phyloP scores from a whole-genome alignment of 35 echinoderm and acorn worm genomes.

The Patiria miniata region DNA sequence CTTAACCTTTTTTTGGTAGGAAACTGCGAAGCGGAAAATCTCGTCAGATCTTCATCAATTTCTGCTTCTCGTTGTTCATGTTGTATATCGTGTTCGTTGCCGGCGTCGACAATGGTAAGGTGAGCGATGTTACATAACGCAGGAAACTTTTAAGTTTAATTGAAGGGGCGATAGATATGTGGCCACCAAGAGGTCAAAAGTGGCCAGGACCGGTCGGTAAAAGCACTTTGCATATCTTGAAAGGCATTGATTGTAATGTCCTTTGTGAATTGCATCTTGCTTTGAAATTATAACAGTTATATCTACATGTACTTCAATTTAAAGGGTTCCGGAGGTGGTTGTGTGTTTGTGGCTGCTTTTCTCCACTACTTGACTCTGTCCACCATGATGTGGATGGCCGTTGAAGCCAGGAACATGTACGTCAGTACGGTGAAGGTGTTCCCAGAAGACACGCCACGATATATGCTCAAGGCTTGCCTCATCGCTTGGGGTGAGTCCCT shows the following conservation, averaged over 20 bases:
- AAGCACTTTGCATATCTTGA: too few species aligned
- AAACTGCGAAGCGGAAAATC: slow-evolving; percentile 39
- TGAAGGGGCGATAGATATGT: too few species aligned
- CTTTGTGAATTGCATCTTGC: too few species aligned
- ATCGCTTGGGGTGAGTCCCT: slow-evolving; percentile 44
- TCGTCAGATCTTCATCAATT: slow-evolving; percentile 55
- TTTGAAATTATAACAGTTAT: too few species aligned
- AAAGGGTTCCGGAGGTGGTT: neutral
- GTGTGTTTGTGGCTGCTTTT: slow-evolving; percentile 42
- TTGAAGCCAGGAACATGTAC: slow-evolving; percentile 57
- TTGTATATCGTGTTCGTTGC: slow-evolving; percentile 63
- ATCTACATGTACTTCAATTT: too few species aligned
- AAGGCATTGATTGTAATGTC: too few species aligned
- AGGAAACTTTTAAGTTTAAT: too few species aligned
- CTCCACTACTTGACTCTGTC: slow-evolving; percentile 44
- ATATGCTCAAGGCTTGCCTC: slow-evolving; percentile 38
- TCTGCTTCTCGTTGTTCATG: slow-evolving; percentile 26
- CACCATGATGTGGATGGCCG: slow-evolving; percentile 59
- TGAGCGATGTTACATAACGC: neutral
- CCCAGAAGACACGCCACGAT: slow-evolving; percentile 22
- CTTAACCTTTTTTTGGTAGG: slow-evolving; percentile 20
- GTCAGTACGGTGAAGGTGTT: slow-evolving; percentile 47
- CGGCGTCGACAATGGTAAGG: slow-evolving; percentile 43
- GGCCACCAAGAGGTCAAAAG: too few species aligned
- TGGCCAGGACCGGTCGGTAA: too few species aligned